phyloP scores from a whole-genome alignment of 2,888 invertebrate genomes.

The Atrina japonica region DNA sequence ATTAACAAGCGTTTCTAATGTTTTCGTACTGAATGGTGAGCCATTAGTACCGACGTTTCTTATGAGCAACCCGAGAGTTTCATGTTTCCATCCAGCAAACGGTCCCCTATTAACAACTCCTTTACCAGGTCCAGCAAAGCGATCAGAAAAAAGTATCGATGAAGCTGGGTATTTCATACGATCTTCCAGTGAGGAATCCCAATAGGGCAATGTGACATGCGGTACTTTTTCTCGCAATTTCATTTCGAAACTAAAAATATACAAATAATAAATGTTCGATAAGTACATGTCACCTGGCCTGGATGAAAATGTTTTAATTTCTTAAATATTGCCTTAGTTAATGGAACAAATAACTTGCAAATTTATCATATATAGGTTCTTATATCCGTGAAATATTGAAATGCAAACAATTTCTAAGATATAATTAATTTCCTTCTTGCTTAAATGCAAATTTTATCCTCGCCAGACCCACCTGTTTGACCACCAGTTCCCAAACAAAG shows the following conservation, averaged over 20 bases:
- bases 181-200: constrained; percentile 60
- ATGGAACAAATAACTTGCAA: not conserved
- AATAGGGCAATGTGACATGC: constrained; percentile 57
- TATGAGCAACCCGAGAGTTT: constrained; percentile 47
- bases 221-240: constrained; percentile 56
- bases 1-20: constrained; percentile 48
- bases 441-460: too few relatives aligned
- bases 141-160: constrained; percentile 53
- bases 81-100: constrained; percentile 52
- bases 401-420: too few relatives aligned
- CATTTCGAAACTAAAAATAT: constrained; percentile 55
- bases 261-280: not conserved
- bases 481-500: too few relatives aligned
- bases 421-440: too few relatives aligned
- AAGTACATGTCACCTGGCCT: not conserved
- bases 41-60: constrained; percentile 58
- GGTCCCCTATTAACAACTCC: constrained; percentile 54
- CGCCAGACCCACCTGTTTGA: too few relatives aligned
- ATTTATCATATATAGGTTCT: too few relatives aligned
- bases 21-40: constrained; percentile 52
- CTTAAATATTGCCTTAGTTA: not conserved
- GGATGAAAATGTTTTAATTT: not conserved
- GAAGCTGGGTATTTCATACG: constrained; percentile 47
- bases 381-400: too few relatives aligned
- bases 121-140: constrained; percentile 57